Base-by-base conservation (phyloP, 2,888 invertebrate species). In the Melinopterus prodromus region DNA sequence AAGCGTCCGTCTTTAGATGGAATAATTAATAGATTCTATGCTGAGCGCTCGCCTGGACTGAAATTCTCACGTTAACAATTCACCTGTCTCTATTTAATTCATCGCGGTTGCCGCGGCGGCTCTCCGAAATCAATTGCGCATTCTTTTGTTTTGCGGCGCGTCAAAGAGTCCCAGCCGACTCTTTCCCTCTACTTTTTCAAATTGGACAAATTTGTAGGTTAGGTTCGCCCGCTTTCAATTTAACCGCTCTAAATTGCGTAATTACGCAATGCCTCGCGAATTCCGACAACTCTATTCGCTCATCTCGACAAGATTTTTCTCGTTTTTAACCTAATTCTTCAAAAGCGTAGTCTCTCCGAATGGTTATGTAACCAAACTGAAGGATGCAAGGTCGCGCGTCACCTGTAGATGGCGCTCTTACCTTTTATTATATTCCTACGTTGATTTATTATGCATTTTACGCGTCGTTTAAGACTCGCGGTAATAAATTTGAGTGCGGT, bases 51-150 rank as follows among this genome's bases (percentile, higher is more conserved):
- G 38, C 76, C 12, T 53, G 36, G 53, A 4, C 77, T 35, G 77
- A 77, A 38, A 35, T 77, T 78, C 78, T 75, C 80, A 78, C 69
- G 77, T 80, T 80, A 78, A 80, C 77, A 77, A 80, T 80, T 80
- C 80, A 80, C 15, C 76, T 71, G n/a, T 70, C 69, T 26, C n/a
- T 80, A 69, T 76, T 78, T 80, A 80, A 78, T 80, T 80, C 77
- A 80, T 37, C 38, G 26, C 26, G 53, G 26, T 35, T 16, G 76
- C 72, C 38, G 26, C 26, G 53, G 26, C 69, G 69, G 76, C 72
- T 78, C 69, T 78, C 70, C 70, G 16, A 69, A 53, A 76, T 78
- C 75, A 76, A 75, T 72, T 69, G 78, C 71, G 16, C 38, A 78
- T 76, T 76, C 75, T 80, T 80, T 76, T 76, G 74, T 74, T n/a